Evolutionary conservation across 1,140 invertebrate genomes (phyloP), one percentile per base, ranked within the genome.

Genomic region (Pachypsylla venusta): DNA sequence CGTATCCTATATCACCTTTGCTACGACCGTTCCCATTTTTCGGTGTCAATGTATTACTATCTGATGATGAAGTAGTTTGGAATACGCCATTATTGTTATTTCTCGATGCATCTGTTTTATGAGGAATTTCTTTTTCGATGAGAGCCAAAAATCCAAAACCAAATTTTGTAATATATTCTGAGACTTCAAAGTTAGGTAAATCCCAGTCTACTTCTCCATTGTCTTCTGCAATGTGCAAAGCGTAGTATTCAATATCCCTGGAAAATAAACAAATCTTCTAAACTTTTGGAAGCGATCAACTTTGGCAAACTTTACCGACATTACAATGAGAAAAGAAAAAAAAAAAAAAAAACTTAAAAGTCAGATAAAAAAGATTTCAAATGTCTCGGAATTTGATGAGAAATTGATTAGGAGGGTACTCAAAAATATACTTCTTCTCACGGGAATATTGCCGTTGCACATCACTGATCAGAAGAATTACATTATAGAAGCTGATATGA

Each of bases 121-220:
- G 2, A 2, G 60, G 53, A 22, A 74, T 67, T 24, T 74, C 77
- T 65, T 78, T 75, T 71, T 93, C 85, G 10, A 92, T 82, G 20
- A 97, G 73, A n/a, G 90, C 92, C 27, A 97, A 75, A 65, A 84
- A 85, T 7, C 79, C 81, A 71, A 97, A 96, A 25, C 89, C 89
- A 77, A 93, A 98, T 73, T 96, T 96, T 2, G 84, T 82, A 62
- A 95, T 85, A 16, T 81, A 81, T 74, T 97, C 93, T 65, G 79
- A 79, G 12, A 82, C 78, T 70, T 95, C 92, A 2, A 98, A 76
- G 64, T 84, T 85, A 1, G 93, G 91, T 70, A 98, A 96, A 65
- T 94, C 93, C 71, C 80, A 82, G 71, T 93, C 90, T 30, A 95
- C 87, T 73, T 95, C 93, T n/a, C 93, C 93, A 72, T 95, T 92